Percentiles rank a stretch among this genome's conserved stretches.
phyloP scores from a whole-genome alignment of 2,797 vertebrate genomes.

The Pelobates cultripes region DNA sequence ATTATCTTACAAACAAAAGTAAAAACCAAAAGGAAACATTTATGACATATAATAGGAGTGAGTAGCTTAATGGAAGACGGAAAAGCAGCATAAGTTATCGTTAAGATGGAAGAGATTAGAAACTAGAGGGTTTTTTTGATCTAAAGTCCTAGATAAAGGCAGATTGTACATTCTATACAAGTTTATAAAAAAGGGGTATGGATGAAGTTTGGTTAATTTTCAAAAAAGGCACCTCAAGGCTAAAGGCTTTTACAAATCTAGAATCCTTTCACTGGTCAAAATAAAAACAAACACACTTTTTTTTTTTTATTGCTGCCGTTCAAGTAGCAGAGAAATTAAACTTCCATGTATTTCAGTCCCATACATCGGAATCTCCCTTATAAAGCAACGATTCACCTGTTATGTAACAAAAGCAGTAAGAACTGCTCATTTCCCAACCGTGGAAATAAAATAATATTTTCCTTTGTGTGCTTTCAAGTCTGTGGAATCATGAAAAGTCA shows the following conservation, averaged over 20 bases:
- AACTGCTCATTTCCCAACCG: slow-evolving; percentile 70
- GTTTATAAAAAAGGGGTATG: slow-evolving; percentile 76
- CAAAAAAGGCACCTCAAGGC: slow-evolving; percentile 97
- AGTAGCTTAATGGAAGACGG: slow-evolving; percentile 84
- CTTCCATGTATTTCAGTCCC: slow-evolving; percentile 70
- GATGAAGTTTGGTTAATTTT: slow-evolving; percentile 83
- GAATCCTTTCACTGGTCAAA: slow-evolving; percentile 81
- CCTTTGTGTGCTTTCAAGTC: slow-evolving; percentile 78
- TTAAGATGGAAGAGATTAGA: slow-evolving; percentile 72
- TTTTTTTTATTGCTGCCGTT: slow-evolving; percentile 86
- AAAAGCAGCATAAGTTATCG: slow-evolving; percentile 72
- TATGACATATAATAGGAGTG: slow-evolving; percentile 66
- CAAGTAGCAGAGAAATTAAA: slow-evolving; percentile 78
- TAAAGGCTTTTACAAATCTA: slow-evolving; percentile 89
- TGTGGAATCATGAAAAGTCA: slow-evolving; percentile 74
- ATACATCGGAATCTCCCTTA: slow-evolving; percentile 69
- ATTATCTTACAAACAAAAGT: slow-evolving; percentile 64
- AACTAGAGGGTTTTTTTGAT: slow-evolving; percentile 71
- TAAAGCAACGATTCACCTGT: slow-evolving; percentile 69
- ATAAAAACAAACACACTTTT: slow-evolving; percentile 73
- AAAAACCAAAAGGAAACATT: slow-evolving; percentile 48
- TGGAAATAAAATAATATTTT: slow-evolving; percentile 70
- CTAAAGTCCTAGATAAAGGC: slow-evolving; percentile 70
- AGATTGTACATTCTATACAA: slow-evolving; percentile 76
- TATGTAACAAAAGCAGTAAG: slow-evolving; percentile 65